Conservation (phyloP, 2,888 invertebrate species). For the Merodon equestris region DNA sequence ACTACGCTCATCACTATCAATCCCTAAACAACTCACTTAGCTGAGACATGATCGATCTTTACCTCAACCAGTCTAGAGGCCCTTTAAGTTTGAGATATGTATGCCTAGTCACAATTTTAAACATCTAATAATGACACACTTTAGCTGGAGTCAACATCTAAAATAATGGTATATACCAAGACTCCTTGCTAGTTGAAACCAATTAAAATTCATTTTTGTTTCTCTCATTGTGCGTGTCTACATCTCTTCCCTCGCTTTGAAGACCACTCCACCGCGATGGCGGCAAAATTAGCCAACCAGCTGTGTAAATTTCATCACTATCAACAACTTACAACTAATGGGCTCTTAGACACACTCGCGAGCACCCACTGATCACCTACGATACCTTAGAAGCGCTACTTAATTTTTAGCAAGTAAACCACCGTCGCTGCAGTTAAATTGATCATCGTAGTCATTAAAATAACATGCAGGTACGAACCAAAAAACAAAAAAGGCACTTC, state of each 20-base stretch:
- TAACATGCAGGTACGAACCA: constrained; percentile 13
- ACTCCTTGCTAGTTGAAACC: no score
- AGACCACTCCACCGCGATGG: constrained; percentile 13
- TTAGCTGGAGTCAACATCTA: no score
- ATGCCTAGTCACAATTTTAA: no score
- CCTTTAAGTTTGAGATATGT: no score
- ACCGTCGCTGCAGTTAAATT: constrained; percentile 41
- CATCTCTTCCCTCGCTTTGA: no score
- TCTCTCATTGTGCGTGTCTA: constrained; percentile 26
- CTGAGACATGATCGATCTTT: no score
- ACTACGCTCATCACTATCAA: no score
- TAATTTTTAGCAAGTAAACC: constrained; percentile 60
- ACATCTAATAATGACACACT: no score
- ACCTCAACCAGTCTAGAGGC: no score
- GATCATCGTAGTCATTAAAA: constrained; percentile 49
- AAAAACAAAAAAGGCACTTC: constrained; percentile 9
- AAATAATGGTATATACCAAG: no score
- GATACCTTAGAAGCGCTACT: constrained; percentile 46
- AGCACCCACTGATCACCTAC: constrained; percentile 51
- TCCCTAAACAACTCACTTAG: no score
- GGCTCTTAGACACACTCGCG: constrained; percentile 64
- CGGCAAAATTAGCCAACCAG: constrained; percentile 29
- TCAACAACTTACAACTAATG: constrained; percentile 67
- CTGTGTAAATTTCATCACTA: constrained; percentile 60
- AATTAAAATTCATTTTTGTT: constrained; percentile 30